Evolutionary conservation across 2,113 vertebrate species (phyloP), one percentile per base, ranked within the genome.

Genomic region (Xiphophorus maculatus): DNA sequence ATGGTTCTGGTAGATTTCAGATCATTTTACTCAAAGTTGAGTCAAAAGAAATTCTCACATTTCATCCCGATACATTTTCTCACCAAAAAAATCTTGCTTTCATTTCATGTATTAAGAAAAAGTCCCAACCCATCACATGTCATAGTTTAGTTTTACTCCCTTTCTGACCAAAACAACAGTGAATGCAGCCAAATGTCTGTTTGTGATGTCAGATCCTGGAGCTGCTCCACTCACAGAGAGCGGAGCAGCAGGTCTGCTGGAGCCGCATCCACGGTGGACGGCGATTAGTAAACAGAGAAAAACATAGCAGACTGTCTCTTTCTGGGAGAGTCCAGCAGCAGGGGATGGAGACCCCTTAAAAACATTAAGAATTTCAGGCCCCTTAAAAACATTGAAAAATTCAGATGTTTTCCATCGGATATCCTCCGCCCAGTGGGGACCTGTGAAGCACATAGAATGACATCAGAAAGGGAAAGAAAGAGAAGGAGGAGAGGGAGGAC

Each of bases 361-460:
- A 90, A 87, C 84, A 66, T 70, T 14, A 83, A 72, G 67, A 54
- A 54, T 54, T 25, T 58, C 5, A 27, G 37, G 69, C 61, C 66
- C 44, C 42, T 40, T 51, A 30, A 80, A 81, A 81, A 74, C 77
- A 79, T 78, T 61, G 48, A 71, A 70, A 79, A 91, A 70, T 85
- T 92, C 89, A 90, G 88, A 92, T 93, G 92, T 93, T 94, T 94
- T 94, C 87, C 89, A 87, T 87, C 74, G 63, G 66, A 78, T 65
- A 83, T 63, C 76, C 64, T 79, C 87, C 89, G 33, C 90, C 92
- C 93, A 91, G 60, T 27, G 60, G 91, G 87, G 93, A 93, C 86
- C 88, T 30, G 86, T 85, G 82, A 89, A 91, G 80, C 87, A 35
- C 88, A 76, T 25, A 74, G 79, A 90, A 75, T 90, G 89, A 93